Evolutionary conservation across 2,888 invertebrate species (phyloP).

Genomic region (Neelides folsomi): DNA sequence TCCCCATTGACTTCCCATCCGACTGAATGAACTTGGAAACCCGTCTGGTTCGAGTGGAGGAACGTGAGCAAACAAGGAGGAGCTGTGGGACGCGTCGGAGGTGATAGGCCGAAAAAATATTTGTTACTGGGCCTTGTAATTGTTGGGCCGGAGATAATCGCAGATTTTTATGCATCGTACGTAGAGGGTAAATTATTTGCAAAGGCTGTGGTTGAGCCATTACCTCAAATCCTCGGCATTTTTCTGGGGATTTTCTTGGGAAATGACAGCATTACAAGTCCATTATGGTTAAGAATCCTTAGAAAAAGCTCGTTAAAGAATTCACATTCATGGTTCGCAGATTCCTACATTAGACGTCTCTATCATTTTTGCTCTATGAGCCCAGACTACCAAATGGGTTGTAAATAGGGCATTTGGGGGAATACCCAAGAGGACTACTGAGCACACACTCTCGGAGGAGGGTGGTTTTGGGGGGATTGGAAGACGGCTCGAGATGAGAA

Average conservation of each 20-base stretch:
- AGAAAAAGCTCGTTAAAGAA: slow-evolving; percentile 34
- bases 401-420: slow-evolving; percentile 30
- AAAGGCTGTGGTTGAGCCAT: slow-evolving; percentile 33
- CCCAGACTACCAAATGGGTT: slow-evolving; percentile 29
- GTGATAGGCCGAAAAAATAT: slow-evolving; percentile 9
- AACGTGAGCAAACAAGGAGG: slow-evolving; percentile 1
- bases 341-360: slow-evolving; percentile 26
- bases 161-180: slow-evolving; percentile 34
- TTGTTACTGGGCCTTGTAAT: slow-evolving; percentile 20
- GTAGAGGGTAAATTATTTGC: slow-evolving; percentile 34
- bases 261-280: slow-evolving; percentile 35
- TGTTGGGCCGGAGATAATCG: slow-evolving; percentile 31
- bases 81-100: slow-evolving; percentile 4
- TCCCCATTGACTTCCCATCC: too few relatives aligned
- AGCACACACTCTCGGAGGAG: background rate
- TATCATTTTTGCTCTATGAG: slow-evolving; percentile 24
- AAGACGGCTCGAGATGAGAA: slow-evolving; percentile 10
- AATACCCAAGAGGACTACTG: slow-evolving; percentile 5
- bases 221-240: slow-evolving; percentile 34
- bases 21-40: too few relatives aligned
- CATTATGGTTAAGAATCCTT: slow-evolving; percentile 33
- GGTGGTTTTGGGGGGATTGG: background rate
- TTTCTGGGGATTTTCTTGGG: slow-evolving; percentile 32
- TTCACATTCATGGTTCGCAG: slow-evolving; percentile 34
- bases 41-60: background rate